Conservation (phyloP, 2,797 vertebrate species). For the Cheirogaleus major region DNA sequence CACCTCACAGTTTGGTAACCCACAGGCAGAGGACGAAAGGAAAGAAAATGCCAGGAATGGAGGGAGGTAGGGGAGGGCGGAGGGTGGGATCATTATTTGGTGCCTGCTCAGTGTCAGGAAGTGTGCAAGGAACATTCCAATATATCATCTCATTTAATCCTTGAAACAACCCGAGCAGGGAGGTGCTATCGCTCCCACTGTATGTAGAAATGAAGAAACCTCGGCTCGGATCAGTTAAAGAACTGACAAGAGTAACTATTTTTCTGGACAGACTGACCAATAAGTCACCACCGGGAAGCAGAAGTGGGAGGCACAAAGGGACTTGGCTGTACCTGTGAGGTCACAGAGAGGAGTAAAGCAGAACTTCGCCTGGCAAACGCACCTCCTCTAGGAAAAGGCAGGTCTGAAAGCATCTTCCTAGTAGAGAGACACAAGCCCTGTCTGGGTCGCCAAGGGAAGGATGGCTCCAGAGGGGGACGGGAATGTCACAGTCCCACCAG, state of each 20-base stretch:
- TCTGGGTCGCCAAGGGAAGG: background rate
- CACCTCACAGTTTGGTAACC: background rate
- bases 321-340: background rate
- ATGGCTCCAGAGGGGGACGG: background rate
- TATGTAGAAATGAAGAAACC: background rate
- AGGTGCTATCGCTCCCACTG: background rate
- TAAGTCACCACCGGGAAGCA: background rate
- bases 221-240: background rate
- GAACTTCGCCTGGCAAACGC: background rate
- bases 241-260: background rate
- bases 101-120: background rate
- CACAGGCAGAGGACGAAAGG: background rate
- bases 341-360: background rate
- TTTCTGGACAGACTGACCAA: background rate
- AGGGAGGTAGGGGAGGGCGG: background rate
- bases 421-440: background rate
- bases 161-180: background rate
- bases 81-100: background rate
- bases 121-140: background rate
- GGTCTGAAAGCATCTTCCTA: background rate
- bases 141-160: background rate
- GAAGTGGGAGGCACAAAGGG: background rate
- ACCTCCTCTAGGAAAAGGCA: background rate
- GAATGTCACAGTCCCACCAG: background rate
- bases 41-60: background rate